phyloP scores from a whole-genome alignment of 2,888 invertebrate species.

The Eugnorisma glareosa region DNA sequence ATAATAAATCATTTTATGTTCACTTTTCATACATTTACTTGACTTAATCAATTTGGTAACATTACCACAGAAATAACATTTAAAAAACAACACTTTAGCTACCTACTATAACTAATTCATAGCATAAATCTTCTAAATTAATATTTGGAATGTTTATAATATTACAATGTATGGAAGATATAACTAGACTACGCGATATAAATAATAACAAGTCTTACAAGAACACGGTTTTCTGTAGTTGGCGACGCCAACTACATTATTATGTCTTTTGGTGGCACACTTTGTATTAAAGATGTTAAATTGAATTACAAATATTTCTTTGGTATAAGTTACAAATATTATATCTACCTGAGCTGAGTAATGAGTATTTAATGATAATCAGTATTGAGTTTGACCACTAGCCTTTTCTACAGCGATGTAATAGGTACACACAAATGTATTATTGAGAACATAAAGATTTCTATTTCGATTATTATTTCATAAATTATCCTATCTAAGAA shows the following conservation, averaged over 20 bases:
- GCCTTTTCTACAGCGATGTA: conserved; percentile 54
- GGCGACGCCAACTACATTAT: conserved; percentile 12
- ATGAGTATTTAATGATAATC: conserved; percentile 51
- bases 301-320: conserved; percentile 55
- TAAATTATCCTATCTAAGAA: conserved; percentile 45
- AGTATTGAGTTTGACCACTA: conserved; percentile 49
- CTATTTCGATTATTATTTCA: conserved; percentile 33
- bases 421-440: conserved; percentile 29
- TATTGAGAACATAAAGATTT: conserved; percentile 21
- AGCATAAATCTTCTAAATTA: conserved; percentile 47
- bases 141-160: conserved; percentile 63
- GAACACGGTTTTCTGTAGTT: conserved; percentile 55
- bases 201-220: conserved; percentile 56
- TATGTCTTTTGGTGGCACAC: conserved; percentile 48
- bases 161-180: conserved; percentile 40
- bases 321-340: conserved; percentile 59
- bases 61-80: conserved; percentile 59
- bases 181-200: conserved; percentile 53
- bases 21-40: conserved; percentile 54
- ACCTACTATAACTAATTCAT: conserved; percentile 31
- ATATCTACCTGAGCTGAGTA: conserved; percentile 47
- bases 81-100: conserved; percentile 46
- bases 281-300: conserved; percentile 55
- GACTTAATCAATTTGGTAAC: conserved; percentile 68
- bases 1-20: conserved; percentile 60